Conservation (phyloP, 2,888 invertebrate genomes). For the Phaedon cochleariae region DNA sequence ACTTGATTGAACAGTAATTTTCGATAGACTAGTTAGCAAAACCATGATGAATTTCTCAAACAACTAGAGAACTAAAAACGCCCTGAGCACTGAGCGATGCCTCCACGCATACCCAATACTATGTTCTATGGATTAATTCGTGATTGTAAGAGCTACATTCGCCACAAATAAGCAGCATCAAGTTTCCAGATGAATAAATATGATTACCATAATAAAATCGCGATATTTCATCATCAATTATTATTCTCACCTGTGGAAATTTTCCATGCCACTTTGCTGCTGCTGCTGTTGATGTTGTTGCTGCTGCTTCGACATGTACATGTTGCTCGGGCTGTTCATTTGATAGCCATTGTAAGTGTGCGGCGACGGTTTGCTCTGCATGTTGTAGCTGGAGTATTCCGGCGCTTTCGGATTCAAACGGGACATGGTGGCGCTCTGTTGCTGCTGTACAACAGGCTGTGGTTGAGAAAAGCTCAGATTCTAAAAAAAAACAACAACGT, state of each 20-base stretch:
- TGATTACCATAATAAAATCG: no score
- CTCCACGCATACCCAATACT: no score
- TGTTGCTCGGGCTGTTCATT: conserved; percentile 46
- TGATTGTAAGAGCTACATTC: no score
- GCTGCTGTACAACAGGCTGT: conserved; percentile 44
- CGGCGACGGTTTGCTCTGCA: conserved; percentile 45
- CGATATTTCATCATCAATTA: no score
- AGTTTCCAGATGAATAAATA: no score
- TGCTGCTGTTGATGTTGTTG: conserved; percentile 25
- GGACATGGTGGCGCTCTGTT: conserved; percentile 57
- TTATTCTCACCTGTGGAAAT: conserved; percentile 25
- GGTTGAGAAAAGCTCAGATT: conserved; percentile 56
- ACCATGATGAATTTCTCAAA: no score
- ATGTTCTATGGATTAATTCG: no score
- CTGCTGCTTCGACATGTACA: conserved; percentile 40
- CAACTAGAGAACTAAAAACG: no score
- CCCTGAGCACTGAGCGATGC: no score
- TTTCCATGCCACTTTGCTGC: conserved; percentile 26
- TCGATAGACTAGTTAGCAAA: no score
- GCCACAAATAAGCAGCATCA: no score
- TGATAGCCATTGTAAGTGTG: conserved; percentile 50
- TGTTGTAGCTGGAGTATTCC: conserved; percentile 71
- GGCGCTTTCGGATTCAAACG: conserved; percentile 84
- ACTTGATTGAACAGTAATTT: no score
- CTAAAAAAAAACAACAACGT: not conserved